phyloP scores from a whole-genome alignment of 2,113 vertebrate species.

The Canis aureus region DNA sequence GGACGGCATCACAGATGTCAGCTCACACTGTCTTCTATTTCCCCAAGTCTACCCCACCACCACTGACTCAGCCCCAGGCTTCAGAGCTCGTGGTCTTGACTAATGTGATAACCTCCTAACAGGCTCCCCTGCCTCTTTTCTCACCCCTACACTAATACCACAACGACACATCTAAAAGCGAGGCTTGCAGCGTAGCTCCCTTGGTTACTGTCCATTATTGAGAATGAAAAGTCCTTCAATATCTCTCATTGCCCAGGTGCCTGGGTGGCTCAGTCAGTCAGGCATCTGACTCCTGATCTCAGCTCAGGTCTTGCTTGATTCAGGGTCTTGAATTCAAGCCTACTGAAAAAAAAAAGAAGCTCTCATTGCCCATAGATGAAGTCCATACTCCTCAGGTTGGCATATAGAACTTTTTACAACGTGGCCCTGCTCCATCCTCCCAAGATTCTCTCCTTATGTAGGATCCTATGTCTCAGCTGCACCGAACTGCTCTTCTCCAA shows the following conservation, averaged over 20 bases:
- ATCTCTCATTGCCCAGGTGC: not conserved
- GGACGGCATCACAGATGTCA: not conserved
- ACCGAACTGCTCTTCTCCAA: not conserved
- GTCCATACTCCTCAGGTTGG: not conserved
- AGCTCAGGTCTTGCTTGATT: not conserved
- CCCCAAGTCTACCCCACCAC: not conserved
- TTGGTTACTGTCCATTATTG: not conserved
- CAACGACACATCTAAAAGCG: not conserved
- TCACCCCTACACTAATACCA: not conserved
- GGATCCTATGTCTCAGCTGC: not conserved
- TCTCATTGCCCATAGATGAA: not conserved
- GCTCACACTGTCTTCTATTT: not conserved
- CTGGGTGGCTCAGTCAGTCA: not conserved
- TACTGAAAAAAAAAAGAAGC: not conserved
- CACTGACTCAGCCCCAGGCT: slow-evolving; percentile 14
- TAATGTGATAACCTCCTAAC: not conserved
- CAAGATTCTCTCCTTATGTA: not conserved
- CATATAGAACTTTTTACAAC: not conserved
- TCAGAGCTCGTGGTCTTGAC: slow-evolving; percentile 16
- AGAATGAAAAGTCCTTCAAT: not conserved
- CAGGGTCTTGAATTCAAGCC: not conserved
- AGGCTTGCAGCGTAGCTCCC: not conserved
- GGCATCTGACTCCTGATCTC: not conserved
- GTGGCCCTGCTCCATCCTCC: not conserved
- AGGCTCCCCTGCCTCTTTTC: not conserved